phyloP scores from a whole-genome alignment of 2,888 invertebrate genomes.

The Pyralis farinalis region DNA sequence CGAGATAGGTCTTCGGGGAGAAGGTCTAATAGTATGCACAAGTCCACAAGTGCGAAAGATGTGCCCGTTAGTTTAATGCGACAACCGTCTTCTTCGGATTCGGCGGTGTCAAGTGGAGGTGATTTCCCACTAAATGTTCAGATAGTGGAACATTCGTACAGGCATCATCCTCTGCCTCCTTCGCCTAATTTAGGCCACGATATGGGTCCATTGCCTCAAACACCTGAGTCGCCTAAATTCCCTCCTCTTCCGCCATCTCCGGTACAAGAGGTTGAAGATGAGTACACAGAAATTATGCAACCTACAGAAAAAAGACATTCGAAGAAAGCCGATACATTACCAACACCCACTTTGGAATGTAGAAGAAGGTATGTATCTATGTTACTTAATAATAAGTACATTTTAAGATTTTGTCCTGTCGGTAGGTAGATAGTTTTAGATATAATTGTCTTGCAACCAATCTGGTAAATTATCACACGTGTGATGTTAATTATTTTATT shows the following conservation, averaged over 20 bases:
- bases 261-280: conserved; percentile 89
- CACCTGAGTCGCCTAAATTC: conserved; percentile 80
- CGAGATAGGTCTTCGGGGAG: conserved; percentile 70
- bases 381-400: too few relatives aligned
- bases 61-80: conserved; percentile 81
- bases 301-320: conserved; percentile 69
- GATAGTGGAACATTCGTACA: conserved; percentile 82
- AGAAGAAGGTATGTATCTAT: conserved; percentile 60
- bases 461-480: too few relatives aligned
- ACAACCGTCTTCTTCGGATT: conserved; percentile 75
- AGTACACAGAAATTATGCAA: conserved; percentile 85
- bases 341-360: conserved; percentile 70
- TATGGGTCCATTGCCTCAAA: conserved; percentile 70
- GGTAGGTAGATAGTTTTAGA: too few relatives aligned
- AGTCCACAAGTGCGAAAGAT: conserved; percentile 88
- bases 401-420: too few relatives aligned
- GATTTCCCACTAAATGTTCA: conserved; percentile 84
- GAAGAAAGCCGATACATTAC: conserved; percentile 79
- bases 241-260: conserved; percentile 92
- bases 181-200: conserved; percentile 65
- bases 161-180: conserved; percentile 65
- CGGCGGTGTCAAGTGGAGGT: conserved; percentile 76
- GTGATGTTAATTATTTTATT: too few relatives aligned
- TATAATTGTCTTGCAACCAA: too few relatives aligned
- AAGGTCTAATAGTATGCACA: conserved; percentile 85